These are phyloP conservation scores for Pantala flavescens DNA, from an alignment of 1,140 invertebrate species.

Conservation along the genomic window DNA sequence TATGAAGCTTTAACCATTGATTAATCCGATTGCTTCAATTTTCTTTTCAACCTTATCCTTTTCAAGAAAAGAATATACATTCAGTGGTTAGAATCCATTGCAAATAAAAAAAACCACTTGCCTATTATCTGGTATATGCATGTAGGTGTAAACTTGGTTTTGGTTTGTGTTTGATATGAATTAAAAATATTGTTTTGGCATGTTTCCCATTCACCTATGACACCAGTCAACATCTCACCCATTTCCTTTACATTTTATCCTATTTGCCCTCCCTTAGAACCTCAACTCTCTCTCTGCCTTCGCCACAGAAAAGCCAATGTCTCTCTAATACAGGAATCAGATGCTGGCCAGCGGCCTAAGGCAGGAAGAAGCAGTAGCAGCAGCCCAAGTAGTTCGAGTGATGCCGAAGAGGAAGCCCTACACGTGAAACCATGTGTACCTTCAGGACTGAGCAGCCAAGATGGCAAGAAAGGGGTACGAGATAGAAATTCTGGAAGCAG, in stretches of 20 bases:
- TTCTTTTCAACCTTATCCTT: too few species aligned
- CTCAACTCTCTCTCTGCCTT: background rate
- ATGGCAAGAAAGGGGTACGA: background rate
- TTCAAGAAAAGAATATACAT: too few species aligned
- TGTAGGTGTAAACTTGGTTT: background rate
- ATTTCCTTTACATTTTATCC: background rate
- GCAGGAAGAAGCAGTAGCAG: background rate
- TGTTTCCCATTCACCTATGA: background rate
- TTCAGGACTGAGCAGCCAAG: background rate
- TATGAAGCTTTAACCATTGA: too few species aligned
- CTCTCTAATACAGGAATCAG: slow-evolving; percentile 1
- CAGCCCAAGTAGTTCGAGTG: background rate
- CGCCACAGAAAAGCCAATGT: slow-evolving; percentile 8
- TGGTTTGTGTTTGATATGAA: background rate
- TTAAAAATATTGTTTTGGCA: background rate
- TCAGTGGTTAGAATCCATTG: too few species aligned
- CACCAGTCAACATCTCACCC: background rate
- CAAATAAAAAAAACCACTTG: too few species aligned
- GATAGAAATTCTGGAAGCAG: background rate
- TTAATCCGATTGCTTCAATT: too few species aligned
- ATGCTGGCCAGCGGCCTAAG: background rate
- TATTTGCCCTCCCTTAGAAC: background rate
- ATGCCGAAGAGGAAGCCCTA: background rate
- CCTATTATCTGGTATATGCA: background rate
- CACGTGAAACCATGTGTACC: background rate